Evolutionary conservation across 2,797 vertebrate genomes (phyloP), one percentile per base, ranked within the genome.

Genomic region (Falco cherrug): DNA sequence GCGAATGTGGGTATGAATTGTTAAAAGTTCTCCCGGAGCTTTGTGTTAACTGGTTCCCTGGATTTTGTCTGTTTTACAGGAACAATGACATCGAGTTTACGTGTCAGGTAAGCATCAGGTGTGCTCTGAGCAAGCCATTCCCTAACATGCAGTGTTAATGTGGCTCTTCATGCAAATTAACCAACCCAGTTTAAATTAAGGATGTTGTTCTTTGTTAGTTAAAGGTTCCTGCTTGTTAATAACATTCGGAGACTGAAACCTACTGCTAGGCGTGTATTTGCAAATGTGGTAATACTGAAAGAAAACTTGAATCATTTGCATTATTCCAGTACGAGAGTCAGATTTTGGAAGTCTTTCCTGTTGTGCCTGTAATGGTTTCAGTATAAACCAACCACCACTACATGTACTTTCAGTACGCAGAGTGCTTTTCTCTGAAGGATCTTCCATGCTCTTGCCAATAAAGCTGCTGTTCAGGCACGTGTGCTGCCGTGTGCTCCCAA

Each of bases 71-170:
- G 60, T 97, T 59, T 98, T 97, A 5, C 95, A 98, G 98, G 92
- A 98, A 93, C 95, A 95, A 96, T 0, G 97, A 98, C 54, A 60
- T 97, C 5, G 98, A 98, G 20, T 78, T 94, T 35, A 80, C 95
- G 0, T 77, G 76, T 80, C 95, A 98, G 94, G 98, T 98, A 97
- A 98, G 97, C 92, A 17, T 16, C 60, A 18, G 80, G 91, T 21
- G 5, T 35, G 48, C 39, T 93, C 59, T 75, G 51, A 59, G 54
- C 59, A 37, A 89, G 87, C 77, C 76, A 71, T 26, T 47, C 16
- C 11, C 47, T 25, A 17, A 7, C 37, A 3, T 11, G 31, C 4
- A 16, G 37, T 25, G 21, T 26, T 59, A 59, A 13, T 41, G 48
- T 45, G 74, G n/a, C 48, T 63, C 81, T 24, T 70, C 28, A 29